phyloP scores from a whole-genome alignment of 1,140 invertebrate species.

The Meloidogyne hapla region DNA sequence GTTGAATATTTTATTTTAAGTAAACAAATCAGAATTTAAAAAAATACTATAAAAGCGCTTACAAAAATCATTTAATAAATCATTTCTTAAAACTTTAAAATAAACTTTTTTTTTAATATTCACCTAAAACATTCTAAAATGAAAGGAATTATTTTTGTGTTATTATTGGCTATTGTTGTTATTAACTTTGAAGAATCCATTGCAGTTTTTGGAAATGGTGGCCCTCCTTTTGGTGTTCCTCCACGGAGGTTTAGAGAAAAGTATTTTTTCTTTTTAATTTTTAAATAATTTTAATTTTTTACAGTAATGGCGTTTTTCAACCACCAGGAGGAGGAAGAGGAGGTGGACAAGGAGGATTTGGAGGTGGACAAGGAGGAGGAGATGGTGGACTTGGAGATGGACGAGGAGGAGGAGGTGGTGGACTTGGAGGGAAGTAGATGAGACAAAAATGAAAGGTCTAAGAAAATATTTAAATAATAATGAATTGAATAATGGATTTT shows the following conservation, averaged over 20 bases:
- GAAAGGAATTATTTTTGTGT: background rate
- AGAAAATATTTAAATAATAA: too few species aligned
- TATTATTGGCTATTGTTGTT: background rate
- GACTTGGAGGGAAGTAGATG: background rate
- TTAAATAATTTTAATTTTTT: too few species aligned
- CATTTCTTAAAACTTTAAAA: too few species aligned
- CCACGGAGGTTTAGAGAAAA: too few species aligned
- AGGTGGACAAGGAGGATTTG: background rate
- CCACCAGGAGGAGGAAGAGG: background rate
- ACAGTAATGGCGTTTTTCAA: background rate
- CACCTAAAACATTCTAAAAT: background rate
- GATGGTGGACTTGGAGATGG: background rate
- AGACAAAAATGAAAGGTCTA: too few species aligned
- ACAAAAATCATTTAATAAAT: too few species aligned
- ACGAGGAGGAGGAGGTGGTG: too few species aligned
- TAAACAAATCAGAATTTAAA: too few species aligned
- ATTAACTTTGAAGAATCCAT: background rate
- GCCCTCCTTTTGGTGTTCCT: background rate
- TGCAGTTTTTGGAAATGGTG: background rate
- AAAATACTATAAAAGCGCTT: too few species aligned
- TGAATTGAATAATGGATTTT: too few species aligned
- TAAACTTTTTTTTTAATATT: background rate
- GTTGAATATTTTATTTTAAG: too few species aligned
- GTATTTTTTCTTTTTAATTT: too few species aligned
- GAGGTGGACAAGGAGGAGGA: background rate